phyloP scores from a whole-genome alignment of 2,797 vertebrate species.

The Peromyscus nudipes region DNA sequence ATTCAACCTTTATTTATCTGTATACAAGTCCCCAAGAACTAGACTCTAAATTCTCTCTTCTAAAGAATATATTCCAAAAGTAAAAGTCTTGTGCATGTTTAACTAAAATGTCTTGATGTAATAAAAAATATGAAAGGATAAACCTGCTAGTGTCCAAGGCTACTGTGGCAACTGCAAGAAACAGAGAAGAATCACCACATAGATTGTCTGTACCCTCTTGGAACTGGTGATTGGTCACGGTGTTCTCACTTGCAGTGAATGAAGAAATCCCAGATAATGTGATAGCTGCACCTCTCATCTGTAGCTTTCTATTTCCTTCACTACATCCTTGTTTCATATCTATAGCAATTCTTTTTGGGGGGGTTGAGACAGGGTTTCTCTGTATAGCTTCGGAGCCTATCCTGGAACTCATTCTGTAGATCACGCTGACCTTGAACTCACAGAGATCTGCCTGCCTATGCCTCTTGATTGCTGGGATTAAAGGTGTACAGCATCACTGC shows the following conservation, averaged over 20 bases:
- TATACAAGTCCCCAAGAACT: not conserved
- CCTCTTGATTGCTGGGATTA: too few species aligned
- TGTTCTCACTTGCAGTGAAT: not conserved
- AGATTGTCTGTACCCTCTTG: not conserved
- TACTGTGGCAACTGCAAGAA: fast-evolving
- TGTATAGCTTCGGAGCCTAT: too few species aligned
- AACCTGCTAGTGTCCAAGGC: fast-evolving
- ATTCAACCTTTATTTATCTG: not conserved
- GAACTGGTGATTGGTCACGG: not conserved
- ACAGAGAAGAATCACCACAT: too few species aligned
- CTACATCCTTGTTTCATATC: not conserved
- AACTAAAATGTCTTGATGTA: not conserved
- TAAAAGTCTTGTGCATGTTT: not conserved
- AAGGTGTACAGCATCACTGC: too few species aligned
- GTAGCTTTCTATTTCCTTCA: not conserved
- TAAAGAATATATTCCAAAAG: not conserved
- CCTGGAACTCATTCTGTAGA: too few species aligned
- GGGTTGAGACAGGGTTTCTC: too few species aligned
- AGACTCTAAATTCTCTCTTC: not conserved
- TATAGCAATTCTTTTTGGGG: too few species aligned
- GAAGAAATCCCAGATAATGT: not conserved
- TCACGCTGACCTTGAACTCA: too few species aligned
- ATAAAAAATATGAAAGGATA: not conserved
- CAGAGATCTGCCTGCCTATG: too few species aligned
- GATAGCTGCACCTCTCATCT: not conserved